Evolutionary conservation across 2,888 invertebrate genomes (phyloP).

Genomic region (Caenorhabditis sinica): DNA sequence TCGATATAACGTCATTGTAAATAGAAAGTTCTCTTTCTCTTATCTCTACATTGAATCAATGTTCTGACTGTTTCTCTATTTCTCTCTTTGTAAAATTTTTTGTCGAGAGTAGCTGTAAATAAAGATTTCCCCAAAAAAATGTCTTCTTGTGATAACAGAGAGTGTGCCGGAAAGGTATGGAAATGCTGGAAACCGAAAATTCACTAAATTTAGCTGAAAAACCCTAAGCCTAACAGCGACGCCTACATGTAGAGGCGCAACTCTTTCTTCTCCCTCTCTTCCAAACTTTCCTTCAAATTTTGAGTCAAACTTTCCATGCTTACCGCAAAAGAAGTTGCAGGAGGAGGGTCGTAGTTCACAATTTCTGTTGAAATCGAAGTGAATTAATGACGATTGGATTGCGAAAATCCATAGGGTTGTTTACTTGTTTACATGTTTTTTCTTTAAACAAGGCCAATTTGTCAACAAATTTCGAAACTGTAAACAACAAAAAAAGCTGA

Average conservation of each 20-base stretch:
- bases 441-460: neutral
- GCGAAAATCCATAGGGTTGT: neutral
- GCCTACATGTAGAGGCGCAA: neutral
- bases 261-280: neutral
- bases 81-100: neutral
- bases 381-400: slow-evolving; percentile 10
- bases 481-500: neutral
- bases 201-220: neutral
- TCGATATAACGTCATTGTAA: slow-evolving; percentile 6
- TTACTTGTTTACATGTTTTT: slow-evolving; percentile 2
- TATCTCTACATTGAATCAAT: slow-evolving; percentile 24
- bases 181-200: neutral
- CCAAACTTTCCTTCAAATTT: neutral
- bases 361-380: slow-evolving; percentile 1
- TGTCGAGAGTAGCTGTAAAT: neutral
- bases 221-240: too few relatives aligned
- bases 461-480: neutral
- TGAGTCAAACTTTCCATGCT: neutral
- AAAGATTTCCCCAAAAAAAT: slow-evolving; percentile 19
- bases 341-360: neutral
- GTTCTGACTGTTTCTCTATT: neutral
- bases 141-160: too few relatives aligned
- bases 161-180: too few relatives aligned
- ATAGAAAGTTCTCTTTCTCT: slow-evolving; percentile 10
- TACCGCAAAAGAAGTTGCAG: neutral